Conservation (phyloP, 2,113 vertebrate genomes). For the Gopherus evgoodei region DNA sequence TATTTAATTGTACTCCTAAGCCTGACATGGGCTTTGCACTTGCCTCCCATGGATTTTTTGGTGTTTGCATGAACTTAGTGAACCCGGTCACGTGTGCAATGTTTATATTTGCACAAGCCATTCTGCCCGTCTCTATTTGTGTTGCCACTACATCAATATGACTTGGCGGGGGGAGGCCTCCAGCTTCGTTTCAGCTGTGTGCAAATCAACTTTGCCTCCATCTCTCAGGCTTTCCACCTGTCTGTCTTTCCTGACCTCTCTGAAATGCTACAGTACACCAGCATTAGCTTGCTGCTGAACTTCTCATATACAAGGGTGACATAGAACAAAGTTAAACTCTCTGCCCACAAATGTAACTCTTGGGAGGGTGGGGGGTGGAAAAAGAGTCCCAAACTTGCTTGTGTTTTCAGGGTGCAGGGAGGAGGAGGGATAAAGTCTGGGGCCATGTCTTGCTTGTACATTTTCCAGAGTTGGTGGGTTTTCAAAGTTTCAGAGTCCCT, state of each 20-base stretch:
- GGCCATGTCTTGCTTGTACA: neutral
- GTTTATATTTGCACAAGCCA: slow-evolving; percentile 82
- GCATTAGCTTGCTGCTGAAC: slow-evolving; percentile 48
- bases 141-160: slow-evolving; percentile 77
- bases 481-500: neutral
- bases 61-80: slow-evolving; percentile 82
- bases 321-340: slow-evolving; percentile 26
- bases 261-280: slow-evolving; percentile 56
- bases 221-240: slow-evolving; percentile 67
- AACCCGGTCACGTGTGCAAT: slow-evolving; percentile 75
- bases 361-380: neutral
- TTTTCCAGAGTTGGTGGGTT: neutral
- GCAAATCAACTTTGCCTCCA: slow-evolving; percentile 52
- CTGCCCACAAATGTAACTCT: neutral
- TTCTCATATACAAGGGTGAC: slow-evolving; percentile 7
- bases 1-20: slow-evolving; percentile 50
- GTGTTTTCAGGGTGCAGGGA: neutral
- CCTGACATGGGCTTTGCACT: slow-evolving; percentile 71
- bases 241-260: slow-evolving; percentile 67
- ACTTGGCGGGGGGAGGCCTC: slow-evolving; percentile 71
- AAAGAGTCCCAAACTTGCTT: neutral
- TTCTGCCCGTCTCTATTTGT: slow-evolving; percentile 78
- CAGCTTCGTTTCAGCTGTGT: slow-evolving; percentile 72
- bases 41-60: slow-evolving; percentile 56
- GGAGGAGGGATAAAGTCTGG: neutral